These are phyloP conservation scores for Triplophysa yarkandensis DNA, from an alignment of 2,797 vertebrate species.

Conservation along the genomic window DNA sequence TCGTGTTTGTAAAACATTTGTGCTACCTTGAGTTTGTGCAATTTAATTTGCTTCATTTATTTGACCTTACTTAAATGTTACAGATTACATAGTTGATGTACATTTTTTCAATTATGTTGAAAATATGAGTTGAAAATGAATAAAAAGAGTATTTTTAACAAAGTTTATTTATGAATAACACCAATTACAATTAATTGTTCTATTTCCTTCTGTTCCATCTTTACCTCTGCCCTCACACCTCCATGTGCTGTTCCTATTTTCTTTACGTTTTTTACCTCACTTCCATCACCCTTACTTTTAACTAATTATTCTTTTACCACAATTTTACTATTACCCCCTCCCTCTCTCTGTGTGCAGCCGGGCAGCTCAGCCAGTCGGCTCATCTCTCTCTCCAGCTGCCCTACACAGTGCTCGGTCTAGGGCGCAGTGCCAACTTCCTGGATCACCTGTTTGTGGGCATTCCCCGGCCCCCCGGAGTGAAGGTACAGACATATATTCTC, in stretches of 20 bases:
- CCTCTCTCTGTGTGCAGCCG: conserved; percentile 73
- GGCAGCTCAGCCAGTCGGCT: conserved; percentile 94
- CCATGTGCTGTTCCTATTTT: conserved; percentile 24
- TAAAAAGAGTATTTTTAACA: conserved; percentile 59
- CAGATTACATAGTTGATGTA: no score
- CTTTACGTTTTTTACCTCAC: background rate
- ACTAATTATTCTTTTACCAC: no score
- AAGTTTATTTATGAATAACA: conserved; percentile 56
- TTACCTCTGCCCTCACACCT: conserved; percentile 20
- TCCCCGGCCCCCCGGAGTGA: conserved; percentile 83
- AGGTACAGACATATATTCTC: conserved; percentile 72
- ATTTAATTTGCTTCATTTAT: no score
- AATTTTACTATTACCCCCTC: conserved; percentile 5
- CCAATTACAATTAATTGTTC: conserved; percentile 49
- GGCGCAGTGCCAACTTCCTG: conserved; percentile 95
- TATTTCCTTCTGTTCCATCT: conserved; percentile 13
- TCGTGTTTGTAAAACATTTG: no score
- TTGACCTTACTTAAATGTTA: no score
- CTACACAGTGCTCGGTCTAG: conserved; percentile 92
- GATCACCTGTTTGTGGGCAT: conserved; percentile 94
- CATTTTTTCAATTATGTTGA: no score
- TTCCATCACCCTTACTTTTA: conserved; percentile 10
- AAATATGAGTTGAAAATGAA: no score
- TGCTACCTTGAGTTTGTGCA: background rate
- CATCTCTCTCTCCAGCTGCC: conserved; percentile 94